These are phyloP conservation scores for Erythrocebus patas DNA, from an alignment of 2,113 vertebrate genomes.

Conservation along the genomic window DNA sequence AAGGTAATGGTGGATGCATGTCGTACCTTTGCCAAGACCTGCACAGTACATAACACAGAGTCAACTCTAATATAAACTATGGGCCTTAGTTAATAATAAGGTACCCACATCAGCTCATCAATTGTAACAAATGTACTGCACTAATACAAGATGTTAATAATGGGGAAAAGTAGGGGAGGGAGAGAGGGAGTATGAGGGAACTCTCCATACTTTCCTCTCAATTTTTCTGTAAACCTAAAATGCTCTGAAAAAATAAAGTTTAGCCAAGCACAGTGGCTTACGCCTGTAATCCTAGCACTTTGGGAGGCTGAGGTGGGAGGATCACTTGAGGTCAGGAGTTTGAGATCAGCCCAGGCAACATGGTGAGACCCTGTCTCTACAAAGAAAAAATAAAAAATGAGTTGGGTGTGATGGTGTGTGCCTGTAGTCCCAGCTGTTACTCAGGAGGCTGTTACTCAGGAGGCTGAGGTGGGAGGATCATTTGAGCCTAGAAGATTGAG, in stretches of 20 bases:
- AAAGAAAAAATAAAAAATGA: not conserved
- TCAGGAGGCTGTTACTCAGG: no score
- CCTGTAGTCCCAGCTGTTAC: not conserved
- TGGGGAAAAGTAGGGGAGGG: not conserved
- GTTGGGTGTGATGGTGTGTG: not conserved
- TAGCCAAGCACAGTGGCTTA: not conserved
- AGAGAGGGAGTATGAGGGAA: not conserved
- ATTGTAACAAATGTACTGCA: not conserved
- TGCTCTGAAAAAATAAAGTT: not conserved
- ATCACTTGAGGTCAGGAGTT: not conserved
- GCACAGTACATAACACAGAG: no score
- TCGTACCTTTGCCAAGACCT: not conserved
- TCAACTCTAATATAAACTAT: not conserved
- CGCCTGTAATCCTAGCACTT: not conserved
- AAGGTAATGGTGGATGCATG: not conserved
- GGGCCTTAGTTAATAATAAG: not conserved
- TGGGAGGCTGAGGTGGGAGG: not conserved
- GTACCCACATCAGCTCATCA: not conserved
- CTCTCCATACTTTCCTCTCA: not conserved
- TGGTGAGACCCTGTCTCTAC: not conserved
- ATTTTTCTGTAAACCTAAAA: slow-evolving; percentile 5
- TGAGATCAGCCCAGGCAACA: not conserved
- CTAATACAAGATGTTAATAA: not conserved
- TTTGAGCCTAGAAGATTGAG: not conserved
- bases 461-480: not conserved